phyloP scores from a whole-genome alignment of 2,797 vertebrate species.

The Chiloscyllium punctatum region DNA sequence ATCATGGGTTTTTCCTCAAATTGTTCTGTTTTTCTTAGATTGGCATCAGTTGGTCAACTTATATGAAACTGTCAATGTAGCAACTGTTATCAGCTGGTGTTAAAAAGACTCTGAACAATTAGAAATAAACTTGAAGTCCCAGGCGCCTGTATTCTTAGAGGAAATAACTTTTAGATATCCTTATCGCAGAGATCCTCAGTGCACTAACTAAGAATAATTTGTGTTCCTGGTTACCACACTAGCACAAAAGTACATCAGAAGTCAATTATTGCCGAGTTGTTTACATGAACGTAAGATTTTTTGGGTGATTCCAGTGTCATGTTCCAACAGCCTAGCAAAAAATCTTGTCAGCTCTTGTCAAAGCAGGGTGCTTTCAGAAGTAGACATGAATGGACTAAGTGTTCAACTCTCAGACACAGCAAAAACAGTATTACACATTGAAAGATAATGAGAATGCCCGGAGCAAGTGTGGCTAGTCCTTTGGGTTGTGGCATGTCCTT shows the following conservation, averaged over 20 bases:
- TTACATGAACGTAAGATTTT: neutral
- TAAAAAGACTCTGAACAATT: neutral
- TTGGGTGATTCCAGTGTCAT: neutral
- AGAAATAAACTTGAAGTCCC: neutral
- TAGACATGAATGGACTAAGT: neutral
- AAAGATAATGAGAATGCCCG: no score
- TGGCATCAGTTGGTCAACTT: neutral
- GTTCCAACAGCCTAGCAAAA: neutral
- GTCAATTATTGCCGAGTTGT: neutral
- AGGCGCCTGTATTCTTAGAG: neutral
- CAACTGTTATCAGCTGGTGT: neutral
- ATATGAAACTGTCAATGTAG: neutral
- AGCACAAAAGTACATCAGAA: neutral
- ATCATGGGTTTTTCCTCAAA: neutral
- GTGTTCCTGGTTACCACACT: neutral
- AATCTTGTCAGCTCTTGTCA: neutral
- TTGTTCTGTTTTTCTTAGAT: neutral
- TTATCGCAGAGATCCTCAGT: neutral
- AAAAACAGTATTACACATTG: neutral
- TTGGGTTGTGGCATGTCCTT: no score
- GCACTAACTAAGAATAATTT: neutral
- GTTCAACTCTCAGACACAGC: neutral
- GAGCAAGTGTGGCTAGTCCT: no score
- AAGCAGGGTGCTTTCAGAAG: neutral
- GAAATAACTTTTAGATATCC: neutral